Base-by-base conservation (phyloP, 2,113 vertebrate genomes). In the Chloroceryle aenea region DNA sequence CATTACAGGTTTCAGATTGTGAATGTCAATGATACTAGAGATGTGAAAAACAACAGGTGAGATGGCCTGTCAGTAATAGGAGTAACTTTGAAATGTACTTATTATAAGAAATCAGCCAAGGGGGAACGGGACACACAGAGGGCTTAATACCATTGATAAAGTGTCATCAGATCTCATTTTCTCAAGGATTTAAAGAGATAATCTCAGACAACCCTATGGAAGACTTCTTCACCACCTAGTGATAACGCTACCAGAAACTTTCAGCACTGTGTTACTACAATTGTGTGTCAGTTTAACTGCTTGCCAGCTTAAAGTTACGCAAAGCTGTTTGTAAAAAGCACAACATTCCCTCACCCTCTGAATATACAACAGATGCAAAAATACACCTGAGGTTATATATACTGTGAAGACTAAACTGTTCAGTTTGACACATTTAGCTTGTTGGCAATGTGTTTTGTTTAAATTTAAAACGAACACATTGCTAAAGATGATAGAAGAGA, bases 381-480 rank as follows among this genome's bases (percentile, higher is more conserved):
- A 63, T 67, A 74, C 63, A 84, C 91, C 93, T 69, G 74, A 67
- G 72, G 63, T 53, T 86, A 80, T 67, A 83, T 50, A 48, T 52
- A 77, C 42, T 22, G 66, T 61, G 61, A 92, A 91, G 45, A 71
- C 26, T 91, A 73, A 96, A 93, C 72, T 78, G 42, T 86, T 94
- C 42, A 55, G 77, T 89, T 93, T 95, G 78, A 91, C 32, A 61
- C 23, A 55, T 91, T 91, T 88, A 89, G 59, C 29, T 95, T 86
- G 25, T 68, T 95, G 87, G 71, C 75, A 92, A 26, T 61, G 55
- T 68, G 18, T 50, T 94, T 90, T 83, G 75, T 95, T 96, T 90
- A 86, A 95, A 93, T 91, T 93, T 76, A 90, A 89, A 85, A 63
- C 20, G 12, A 9, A 21, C 55, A 34, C 56, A 93, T 91, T 90